phyloP scores from a whole-genome alignment of 1,140 invertebrate genomes.

The Antheraea pernyi region DNA sequence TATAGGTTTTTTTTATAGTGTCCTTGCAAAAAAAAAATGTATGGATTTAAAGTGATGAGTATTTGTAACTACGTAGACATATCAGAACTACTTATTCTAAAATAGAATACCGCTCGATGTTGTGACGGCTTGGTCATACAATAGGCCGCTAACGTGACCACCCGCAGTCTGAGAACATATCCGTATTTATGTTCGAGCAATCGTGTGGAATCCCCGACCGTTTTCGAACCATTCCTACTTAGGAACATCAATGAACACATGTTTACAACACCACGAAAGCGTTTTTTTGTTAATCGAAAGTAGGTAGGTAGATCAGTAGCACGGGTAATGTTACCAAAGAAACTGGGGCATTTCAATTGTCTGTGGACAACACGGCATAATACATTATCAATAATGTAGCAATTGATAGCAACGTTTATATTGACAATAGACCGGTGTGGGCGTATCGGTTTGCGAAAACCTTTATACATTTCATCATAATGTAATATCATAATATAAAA shows the following conservation, averaged over 20 bases:
- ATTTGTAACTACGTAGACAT: background rate
- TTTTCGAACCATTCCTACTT: slow-evolving; percentile 28
- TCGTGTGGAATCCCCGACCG: slow-evolving; percentile 55
- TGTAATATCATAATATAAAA: background rate
- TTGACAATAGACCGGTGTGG: slow-evolving; percentile 8
- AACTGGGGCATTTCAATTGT: slow-evolving; percentile 59
- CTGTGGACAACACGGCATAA: slow-evolving; percentile 37
- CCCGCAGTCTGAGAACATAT: slow-evolving; percentile 44
- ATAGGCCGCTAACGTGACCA: slow-evolving; percentile 43
- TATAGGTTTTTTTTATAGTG: too few relatives aligned
- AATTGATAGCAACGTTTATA: slow-evolving; percentile 30
- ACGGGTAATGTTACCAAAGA: slow-evolving; percentile 41
- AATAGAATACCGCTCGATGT: slow-evolving; percentile 18
- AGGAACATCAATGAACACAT: slow-evolving; percentile 56
- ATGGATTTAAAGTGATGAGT: background rate
- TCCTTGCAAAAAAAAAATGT: too few relatives aligned
- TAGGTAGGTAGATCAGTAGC: slow-evolving; percentile 43
- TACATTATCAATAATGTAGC: slow-evolving; percentile 25
- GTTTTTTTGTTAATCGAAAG: slow-evolving; percentile 23
- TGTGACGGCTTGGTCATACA: slow-evolving; percentile 44
- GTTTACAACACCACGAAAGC: slow-evolving; percentile 17
- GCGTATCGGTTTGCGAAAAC: slow-evolving; percentile 25
- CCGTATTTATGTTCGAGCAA: slow-evolving; percentile 43
- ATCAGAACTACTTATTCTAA: background rate
- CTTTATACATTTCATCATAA: slow-evolving; percentile 17